Evolutionary conservation across 2,888 invertebrate species (phyloP), one percentile per base, ranked within the genome.

Genomic region (Euzetes globulus): DNA sequence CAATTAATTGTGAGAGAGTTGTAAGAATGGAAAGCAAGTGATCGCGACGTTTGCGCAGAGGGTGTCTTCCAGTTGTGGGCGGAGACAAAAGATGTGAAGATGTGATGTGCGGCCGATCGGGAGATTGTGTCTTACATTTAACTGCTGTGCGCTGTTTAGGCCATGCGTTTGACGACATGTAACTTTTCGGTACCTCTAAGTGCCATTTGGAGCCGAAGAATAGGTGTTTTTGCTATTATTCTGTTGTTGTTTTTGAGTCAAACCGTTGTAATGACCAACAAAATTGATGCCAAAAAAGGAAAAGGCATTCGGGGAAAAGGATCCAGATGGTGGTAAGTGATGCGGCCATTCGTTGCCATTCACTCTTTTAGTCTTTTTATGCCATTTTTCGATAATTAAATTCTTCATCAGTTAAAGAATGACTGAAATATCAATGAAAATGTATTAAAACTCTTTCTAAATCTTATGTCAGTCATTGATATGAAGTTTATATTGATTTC

Each of bases 291-390:
- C 63, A 63, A 63, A 50, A 63, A 63, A 27, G 63, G 63, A 17
- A 63, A 63, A 33, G 33, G 33, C 33, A 45, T 65, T 68, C 75
- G 75, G 75, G 77, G 78, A 41, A 76, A 77, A 50, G 78, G 78
- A 63, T 78, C 78, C 60, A 76, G 77, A 71, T 78, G 78, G 78
- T 78, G 78, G 78, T 78, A 70, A 77, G 78, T 78, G 29, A n/a
- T 22, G 55, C 25, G 37, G 7, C 50, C 41, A 68, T 6, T 63
- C 13, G 25, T 58, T n/a, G n/a, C 71, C 13, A 15, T 27, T 33
- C 19, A 50, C 47, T 17, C 15, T 3, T 9, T 17, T 47, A 3
- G 3, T 47, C 47, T 47, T 3, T 47, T 47, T 47, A n/a, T 47
- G 47, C 13, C 47, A 47, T 33, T 33, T 33, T 33, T 33, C 33